Conservation (phyloP, 2,797 vertebrate species). For the Taeniopygia guttata region DNA sequence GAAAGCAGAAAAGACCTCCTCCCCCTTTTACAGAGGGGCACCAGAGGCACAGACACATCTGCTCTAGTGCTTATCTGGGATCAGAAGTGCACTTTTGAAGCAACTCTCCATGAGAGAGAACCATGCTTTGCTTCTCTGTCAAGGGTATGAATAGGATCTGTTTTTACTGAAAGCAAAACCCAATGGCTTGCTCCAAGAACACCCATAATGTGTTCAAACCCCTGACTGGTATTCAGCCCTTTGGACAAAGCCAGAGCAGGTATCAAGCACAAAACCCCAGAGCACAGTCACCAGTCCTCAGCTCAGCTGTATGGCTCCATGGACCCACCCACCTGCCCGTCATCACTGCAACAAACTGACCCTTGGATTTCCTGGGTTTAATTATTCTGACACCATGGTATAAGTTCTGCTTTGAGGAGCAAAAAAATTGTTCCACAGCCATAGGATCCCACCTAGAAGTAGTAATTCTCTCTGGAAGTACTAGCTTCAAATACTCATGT, state of each 20-base stretch:
- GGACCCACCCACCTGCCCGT: accelerated
- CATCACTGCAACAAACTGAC: not conserved
- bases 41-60: not conserved
- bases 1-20: not conserved
- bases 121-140: not conserved
- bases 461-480: not conserved
- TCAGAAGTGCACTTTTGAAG: not conserved
- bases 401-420: not conserved
- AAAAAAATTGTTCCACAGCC: not conserved
- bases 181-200: not conserved
- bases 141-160: not conserved
- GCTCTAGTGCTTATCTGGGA: not conserved
- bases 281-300: accelerated
- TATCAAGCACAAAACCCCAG: not conserved
- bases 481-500: not conserved
- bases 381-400: accelerated
- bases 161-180: not conserved
- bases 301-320: not conserved
- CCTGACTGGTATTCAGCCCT: not conserved
- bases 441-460: not conserved
- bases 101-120: not conserved
- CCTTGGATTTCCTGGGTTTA: not conserved
- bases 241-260: not conserved
- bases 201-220: not conserved
- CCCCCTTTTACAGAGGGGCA: not conserved